These are phyloP conservation scores for Macaca mulatta DNA, from an alignment of 2,113 vertebrate species.

Conservation along the genomic window DNA sequence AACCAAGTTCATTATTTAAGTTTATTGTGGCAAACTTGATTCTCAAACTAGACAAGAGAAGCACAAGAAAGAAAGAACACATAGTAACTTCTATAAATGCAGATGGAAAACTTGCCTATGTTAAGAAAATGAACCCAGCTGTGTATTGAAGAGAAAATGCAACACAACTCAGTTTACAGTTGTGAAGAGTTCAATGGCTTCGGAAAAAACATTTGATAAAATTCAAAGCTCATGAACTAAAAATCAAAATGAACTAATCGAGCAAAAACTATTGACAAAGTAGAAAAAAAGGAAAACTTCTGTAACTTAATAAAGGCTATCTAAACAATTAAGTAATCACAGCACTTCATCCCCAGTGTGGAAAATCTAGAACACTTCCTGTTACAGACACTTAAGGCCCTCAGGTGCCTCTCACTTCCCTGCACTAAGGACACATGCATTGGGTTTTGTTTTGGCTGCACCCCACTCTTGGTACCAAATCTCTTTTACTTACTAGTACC, in stretches of 20 bases:
- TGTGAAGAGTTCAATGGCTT: not conserved
- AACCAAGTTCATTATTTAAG: not conserved
- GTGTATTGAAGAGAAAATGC: not conserved
- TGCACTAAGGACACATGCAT: not conserved
- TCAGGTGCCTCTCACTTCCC: not conserved
- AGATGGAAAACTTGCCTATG: not conserved
- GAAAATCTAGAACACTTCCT: not conserved
- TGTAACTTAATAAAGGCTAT: not conserved
- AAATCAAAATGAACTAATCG: not conserved
- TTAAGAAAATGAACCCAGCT: not conserved
- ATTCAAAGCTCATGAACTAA: not conserved
- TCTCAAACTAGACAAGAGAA: not conserved
- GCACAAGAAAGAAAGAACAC: not conserved
- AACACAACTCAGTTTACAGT: not conserved
- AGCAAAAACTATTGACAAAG: not conserved
- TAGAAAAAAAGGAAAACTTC: not conserved
- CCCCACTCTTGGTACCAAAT: too few relatives aligned
- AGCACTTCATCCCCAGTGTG: not conserved
- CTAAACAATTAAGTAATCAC: not conserved
- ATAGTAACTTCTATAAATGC: not conserved
- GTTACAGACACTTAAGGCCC: not conserved
- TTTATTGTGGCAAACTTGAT: not conserved
- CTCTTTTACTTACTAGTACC: too few relatives aligned
- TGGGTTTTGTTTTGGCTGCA: too few relatives aligned
- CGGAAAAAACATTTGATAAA: not conserved